Evolutionary conservation across 2,888 invertebrate species (phyloP).

Genomic region (Sminthurinus aureus): DNA sequence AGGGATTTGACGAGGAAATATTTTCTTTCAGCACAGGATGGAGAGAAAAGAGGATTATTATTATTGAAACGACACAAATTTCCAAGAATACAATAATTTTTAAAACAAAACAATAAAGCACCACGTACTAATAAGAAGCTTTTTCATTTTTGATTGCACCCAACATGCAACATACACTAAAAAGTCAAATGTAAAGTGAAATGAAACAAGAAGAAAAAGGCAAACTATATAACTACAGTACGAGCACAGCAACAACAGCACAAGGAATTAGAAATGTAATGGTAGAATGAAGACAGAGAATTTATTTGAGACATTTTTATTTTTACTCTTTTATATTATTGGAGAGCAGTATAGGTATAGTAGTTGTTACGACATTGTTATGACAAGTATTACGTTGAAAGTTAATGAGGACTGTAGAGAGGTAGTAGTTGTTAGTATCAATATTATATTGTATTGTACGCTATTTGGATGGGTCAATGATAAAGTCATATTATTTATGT

Average conservation of each 20-base stretch:
- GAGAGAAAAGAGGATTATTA: no score
- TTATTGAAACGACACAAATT: no score
- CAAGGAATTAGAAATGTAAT: not conserved
- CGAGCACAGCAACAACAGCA: not conserved
- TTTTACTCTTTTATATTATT: not conserved
- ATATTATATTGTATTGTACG: not conserved
- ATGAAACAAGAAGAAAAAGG: constrained; percentile 6
- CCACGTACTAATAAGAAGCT: no score
- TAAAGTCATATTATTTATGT: no score
- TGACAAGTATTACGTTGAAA: not conserved
- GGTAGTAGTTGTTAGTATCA: constrained; percentile 1
- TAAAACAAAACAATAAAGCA: no score
- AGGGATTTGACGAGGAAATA: no score
- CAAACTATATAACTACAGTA: not conserved
- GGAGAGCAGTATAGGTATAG: not conserved
- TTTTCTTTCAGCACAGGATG: no score
- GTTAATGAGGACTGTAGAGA: not conserved
- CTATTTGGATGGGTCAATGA: constrained; percentile 20
- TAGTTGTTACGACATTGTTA: not conserved
- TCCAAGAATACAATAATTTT: no score
- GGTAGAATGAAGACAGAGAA: constrained; percentile 18
- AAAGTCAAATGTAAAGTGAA: not conserved
- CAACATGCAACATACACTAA: no score
- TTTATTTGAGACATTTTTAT: constrained; percentile 15
- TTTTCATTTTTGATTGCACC: no score